Percentiles rank a stretch among this genome's conserved stretches.
phyloP scores from a whole-genome alignment of 2,888 invertebrate genomes.

The Lapara coniferarum region DNA sequence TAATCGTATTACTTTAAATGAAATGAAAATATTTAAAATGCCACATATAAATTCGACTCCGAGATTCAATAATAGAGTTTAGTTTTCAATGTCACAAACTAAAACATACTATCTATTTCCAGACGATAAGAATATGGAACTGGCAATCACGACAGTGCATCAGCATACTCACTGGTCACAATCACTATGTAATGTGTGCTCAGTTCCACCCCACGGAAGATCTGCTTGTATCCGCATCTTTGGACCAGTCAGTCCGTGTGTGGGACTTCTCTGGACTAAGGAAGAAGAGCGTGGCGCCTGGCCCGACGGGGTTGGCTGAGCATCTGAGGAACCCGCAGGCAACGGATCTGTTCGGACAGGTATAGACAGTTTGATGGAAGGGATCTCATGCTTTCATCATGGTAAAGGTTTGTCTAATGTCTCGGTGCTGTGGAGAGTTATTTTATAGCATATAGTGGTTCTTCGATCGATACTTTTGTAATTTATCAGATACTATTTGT shows the following conservation, averaged over 20 bases:
- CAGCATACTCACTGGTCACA: conserved; percentile 97
- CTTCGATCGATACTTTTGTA: too few species aligned
- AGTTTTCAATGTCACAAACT: background rate
- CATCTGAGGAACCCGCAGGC: conserved; percentile 92
- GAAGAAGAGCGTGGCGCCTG: conserved; percentile 99
- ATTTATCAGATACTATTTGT: too few species aligned
- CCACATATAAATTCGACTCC: too few species aligned
- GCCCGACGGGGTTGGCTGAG: conserved; percentile 95
- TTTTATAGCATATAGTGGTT: background rate
- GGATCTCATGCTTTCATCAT: conserved; percentile 24
- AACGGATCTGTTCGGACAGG: conserved; percentile 96
- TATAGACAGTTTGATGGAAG: conserved; percentile 38
- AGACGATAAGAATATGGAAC: conserved; percentile 99
- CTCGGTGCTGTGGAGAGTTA: background rate
- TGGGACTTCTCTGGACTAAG: conserved; percentile 99
- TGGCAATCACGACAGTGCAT: conserved; percentile 99
- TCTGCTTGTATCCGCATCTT: conserved; percentile 97
- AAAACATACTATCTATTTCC: conserved; percentile 40
- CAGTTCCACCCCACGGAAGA: conserved; percentile 99
- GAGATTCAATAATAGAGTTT: too few species aligned
- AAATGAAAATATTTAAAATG: too few species aligned
- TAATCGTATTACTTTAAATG: too few species aligned
- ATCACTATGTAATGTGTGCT: conserved; percentile 99
- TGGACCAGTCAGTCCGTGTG: conserved; percentile 98
- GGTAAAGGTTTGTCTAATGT: conserved; percentile 25